A percentile compares a stretch with the other conserved stretches of the same genome.
Evolutionary conservation across 2,888 invertebrate species (phyloP).

Genomic region (Conchocele bisecta): DNA sequence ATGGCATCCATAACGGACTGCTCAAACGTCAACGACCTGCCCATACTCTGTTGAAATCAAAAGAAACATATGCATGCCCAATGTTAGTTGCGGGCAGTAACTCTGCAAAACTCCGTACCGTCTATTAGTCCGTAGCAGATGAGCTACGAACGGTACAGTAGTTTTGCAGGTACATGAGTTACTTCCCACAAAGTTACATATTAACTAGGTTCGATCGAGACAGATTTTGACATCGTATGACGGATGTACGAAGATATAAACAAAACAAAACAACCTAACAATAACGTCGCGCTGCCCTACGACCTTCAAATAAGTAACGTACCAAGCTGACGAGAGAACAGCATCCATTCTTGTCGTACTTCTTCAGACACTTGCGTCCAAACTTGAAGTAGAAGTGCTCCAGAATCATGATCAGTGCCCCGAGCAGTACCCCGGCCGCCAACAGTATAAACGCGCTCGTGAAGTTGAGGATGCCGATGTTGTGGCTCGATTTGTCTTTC

Average conservation of each 20-base stretch:
- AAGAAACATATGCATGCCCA: too few species aligned
- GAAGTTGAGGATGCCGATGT: constrained; percentile 89
- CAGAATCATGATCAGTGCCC: constrained; percentile 92
- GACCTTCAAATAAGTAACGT: constrained; percentile 83
- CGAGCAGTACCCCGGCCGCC: constrained; percentile 96
- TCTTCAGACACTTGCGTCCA: constrained; percentile 75
- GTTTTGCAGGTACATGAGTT: too few species aligned
- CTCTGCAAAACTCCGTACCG: too few species aligned
- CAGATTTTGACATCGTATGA: too few species aligned
- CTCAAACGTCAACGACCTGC: constrained; percentile 91
- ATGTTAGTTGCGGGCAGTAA: too few species aligned
- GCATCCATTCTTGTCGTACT: constrained; percentile 91
- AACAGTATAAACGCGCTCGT: constrained; percentile 97
- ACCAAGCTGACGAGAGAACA: constrained; percentile 97
- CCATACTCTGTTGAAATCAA: constrained; percentile 86
- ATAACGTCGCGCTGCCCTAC: too few species aligned
- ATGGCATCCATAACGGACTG: constrained; percentile 92
- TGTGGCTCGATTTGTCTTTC: constrained; percentile 86
- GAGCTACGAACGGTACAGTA: too few species aligned
- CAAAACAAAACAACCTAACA: too few species aligned
- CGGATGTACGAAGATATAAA: too few species aligned
- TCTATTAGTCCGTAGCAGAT: too few species aligned
- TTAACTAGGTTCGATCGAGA: too few species aligned
- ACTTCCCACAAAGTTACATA: too few species aligned
- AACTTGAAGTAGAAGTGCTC: constrained; percentile 98